These are phyloP conservation scores for Parotocinclus haroldoi DNA, from an alignment of 2,797 vertebrate genomes.

Conservation along the genomic window DNA sequence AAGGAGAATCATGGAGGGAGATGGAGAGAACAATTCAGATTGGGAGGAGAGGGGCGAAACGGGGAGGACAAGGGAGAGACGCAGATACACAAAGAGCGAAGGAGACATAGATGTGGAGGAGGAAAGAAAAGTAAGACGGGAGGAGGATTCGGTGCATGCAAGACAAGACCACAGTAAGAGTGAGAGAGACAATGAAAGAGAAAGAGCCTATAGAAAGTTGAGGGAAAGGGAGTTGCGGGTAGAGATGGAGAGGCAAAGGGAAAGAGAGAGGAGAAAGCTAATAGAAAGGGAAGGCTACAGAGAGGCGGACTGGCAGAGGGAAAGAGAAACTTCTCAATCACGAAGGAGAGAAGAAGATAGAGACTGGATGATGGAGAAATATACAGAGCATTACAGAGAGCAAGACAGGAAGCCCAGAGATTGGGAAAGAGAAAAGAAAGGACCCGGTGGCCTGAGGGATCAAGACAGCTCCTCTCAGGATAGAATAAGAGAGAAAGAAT, in stretches of 20 bases:
- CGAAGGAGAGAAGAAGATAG: constrained; percentile 12
- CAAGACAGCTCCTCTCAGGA: constrained; percentile 22
- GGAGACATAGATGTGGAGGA: constrained; percentile 46
- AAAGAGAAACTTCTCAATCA: constrained; percentile 15
- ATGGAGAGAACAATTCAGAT: constrained; percentile 44
- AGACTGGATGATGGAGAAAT: constrained; percentile 8
- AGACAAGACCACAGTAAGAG: constrained; percentile 51
- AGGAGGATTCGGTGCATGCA: not conserved
- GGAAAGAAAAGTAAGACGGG: constrained; percentile 38
- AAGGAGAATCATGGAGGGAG: constrained; percentile 17
- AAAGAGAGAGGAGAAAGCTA: constrained; percentile 28
- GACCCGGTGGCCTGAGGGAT: constrained; percentile 18
- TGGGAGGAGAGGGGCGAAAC: constrained; percentile 54
- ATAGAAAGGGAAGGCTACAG: constrained; percentile 45
- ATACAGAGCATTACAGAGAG: constrained; percentile 35
- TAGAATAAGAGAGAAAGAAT: constrained; percentile 31
- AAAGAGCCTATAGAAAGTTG: constrained; percentile 14
- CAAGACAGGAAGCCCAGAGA: constrained; percentile 24
- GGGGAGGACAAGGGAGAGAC: constrained; percentile 50
- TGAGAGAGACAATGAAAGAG: constrained; percentile 54
- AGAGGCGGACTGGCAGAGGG: constrained; percentile 41
- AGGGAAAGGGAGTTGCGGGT: constrained; percentile 45
- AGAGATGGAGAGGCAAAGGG: constrained; percentile 42
- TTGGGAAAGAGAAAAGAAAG: constrained; percentile 21
- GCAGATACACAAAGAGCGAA: constrained; percentile 52